These are phyloP conservation scores for Macrotrachela quadricornifera DNA, from an alignment of 1,140 invertebrate species.

Conservation along the genomic window DNA sequence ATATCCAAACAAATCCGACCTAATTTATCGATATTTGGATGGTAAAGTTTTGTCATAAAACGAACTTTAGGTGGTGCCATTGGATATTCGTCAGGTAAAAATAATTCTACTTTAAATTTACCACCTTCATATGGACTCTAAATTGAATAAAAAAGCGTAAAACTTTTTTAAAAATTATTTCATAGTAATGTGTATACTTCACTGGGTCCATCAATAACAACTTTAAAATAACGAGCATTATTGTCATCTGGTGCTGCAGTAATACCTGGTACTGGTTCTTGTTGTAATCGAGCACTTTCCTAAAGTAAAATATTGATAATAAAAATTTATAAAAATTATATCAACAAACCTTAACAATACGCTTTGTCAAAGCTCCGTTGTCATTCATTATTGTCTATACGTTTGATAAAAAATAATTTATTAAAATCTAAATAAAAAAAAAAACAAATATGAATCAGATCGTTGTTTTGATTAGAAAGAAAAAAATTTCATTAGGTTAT, in stretches of 20 bases:
- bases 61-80: constrained; percentile 55
- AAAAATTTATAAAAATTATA: too few species aligned
- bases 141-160: constrained; percentile 13
- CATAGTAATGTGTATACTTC: constrained; percentile 24
- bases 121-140: constrained; percentile 53
- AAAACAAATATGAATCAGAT: too few species aligned
- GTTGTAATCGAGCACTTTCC: constrained; percentile 94
- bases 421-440: too few species aligned
- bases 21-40: constrained; percentile 58
- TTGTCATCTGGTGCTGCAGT: constrained; percentile 76
- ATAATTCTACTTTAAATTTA: constrained; percentile 51
- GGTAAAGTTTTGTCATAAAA: constrained; percentile 60
- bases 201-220: constrained; percentile 53
- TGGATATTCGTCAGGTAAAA: constrained; percentile 56
- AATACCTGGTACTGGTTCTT: constrained; percentile 88
- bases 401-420: too few species aligned
- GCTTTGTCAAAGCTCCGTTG: too few species aligned
- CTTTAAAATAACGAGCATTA: constrained; percentile 90
- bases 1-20: constrained; percentile 31
- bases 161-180: not conserved
- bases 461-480: too few species aligned
- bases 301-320: constrained; percentile 20
- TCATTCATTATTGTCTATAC: too few species aligned
- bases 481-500: too few species aligned
- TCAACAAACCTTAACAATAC: too few species aligned